Base-by-base conservation (phyloP, 2,113 vertebrate genomes). In the Nerophis ophidion region DNA sequence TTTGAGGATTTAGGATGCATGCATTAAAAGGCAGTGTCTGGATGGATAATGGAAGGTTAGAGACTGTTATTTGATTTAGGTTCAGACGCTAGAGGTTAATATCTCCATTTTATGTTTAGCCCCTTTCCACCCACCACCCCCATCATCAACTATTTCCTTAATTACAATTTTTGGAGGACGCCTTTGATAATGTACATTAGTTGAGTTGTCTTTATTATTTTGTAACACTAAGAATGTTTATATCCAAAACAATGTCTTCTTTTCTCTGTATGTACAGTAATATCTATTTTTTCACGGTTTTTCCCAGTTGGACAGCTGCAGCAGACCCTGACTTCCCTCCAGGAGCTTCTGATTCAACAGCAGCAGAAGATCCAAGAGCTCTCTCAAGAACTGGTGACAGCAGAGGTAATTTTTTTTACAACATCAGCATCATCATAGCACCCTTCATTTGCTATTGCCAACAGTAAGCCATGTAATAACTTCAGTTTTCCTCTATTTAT, bases 281-380 rank as follows among this genome's bases (percentile, higher is more conserved):
- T 15, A 0, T 79, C 56, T 76, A 60, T 63, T 60, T n/a, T 58
- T 75, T 15, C 33, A 33, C 46, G 79, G 82, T 72, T 71, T 70
- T 49, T 84, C 70, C 65, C 82, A 99, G 97, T 98, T 67, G 92
- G 89, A 61, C 96, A 99, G 83, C 81, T 98, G 44, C 97, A 99
- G 86, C 89, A 91, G 70, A 97, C 95, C 4, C 83, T 99, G 81
- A 88, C 89, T 50, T 90, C 93, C 0, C 90, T 98, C 61, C 97
- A 98, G 80, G 96, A 98, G 56, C 90, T 98, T 65, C 90, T 98
- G 62, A 73, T 92, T 42, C 94, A 98, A 72, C 96, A 99, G 70
- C 96, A 99, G 71, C 93, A 95, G 89, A 93, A 89, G 73, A 93
- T 98, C 70, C 94, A 98, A 76, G 93, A 97, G 64, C 92, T 98